Conservation (phyloP, 2,113 vertebrate species). For the Spermophilus dauricus region DNA sequence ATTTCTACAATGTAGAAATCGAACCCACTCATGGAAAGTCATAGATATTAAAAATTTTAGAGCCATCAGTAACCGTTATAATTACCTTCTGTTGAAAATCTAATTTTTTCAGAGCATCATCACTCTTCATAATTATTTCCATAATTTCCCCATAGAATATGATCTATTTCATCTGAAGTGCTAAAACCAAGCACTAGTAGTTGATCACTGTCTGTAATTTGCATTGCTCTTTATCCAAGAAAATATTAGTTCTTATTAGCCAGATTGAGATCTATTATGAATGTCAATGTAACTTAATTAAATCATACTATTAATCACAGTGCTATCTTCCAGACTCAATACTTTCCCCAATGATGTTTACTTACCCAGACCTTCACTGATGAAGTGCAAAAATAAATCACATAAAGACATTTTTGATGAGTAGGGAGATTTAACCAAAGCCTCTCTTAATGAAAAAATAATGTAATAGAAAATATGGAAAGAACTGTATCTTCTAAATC, state of each 20-base stretch:
- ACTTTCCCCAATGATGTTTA: conserved; percentile 63
- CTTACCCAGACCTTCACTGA: conserved; percentile 55
- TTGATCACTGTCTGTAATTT: conserved; percentile 76
- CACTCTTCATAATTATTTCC: conserved; percentile 83
- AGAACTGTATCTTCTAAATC: conserved; percentile 59
- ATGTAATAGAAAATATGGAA: conserved; percentile 53
- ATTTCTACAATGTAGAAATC: conserved; percentile 60
- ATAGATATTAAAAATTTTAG: conserved; percentile 69
- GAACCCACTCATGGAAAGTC: conserved; percentile 66
- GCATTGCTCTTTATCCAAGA: conserved; percentile 68
- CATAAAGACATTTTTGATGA: conserved; percentile 70
- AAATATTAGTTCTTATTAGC: conserved; percentile 81
- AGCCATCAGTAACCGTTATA: conserved; percentile 69
- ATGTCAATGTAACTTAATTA: conserved; percentile 82
- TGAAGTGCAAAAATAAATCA: conserved; percentile 75
- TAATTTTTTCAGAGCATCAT: conserved; percentile 76
- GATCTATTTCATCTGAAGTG: conserved; percentile 78
- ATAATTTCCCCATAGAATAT: conserved; percentile 81
- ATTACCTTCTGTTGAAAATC: conserved; percentile 80
- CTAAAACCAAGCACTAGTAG: conserved; percentile 54
- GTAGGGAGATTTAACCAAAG: conserved; percentile 75
- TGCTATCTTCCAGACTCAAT: conserved; percentile 59
- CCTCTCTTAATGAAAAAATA: conserved; percentile 80
- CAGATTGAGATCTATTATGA: conserved; percentile 78
- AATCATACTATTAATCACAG: conserved; percentile 80